phyloP scores from a whole-genome alignment of 2,888 invertebrate species.

The Crepidodera aurea region DNA sequence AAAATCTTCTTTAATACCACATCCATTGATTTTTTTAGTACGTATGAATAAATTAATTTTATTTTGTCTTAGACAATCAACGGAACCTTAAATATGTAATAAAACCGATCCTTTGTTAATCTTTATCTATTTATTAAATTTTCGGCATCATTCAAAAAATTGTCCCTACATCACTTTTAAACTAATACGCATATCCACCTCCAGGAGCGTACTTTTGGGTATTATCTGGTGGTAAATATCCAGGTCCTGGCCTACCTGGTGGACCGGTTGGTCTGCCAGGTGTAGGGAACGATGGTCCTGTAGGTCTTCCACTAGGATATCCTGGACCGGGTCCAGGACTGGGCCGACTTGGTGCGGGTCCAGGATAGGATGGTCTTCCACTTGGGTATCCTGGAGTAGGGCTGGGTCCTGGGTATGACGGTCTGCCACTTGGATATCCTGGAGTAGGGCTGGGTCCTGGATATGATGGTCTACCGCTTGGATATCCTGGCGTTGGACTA shows the following conservation, averaged over 20 bases:
- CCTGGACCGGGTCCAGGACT: conserved; percentile 17
- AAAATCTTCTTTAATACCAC: too few species aligned
- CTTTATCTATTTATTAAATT: too few species aligned
- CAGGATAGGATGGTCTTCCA: conserved; percentile 15
- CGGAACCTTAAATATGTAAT: too few species aligned
- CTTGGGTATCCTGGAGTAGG: conserved; percentile 18
- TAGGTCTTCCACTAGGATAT: conserved; percentile 23
- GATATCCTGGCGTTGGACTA: conserved; percentile 19
- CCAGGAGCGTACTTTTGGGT: conserved; percentile 52
- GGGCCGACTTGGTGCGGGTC: conserved; percentile 16
- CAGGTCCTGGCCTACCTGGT: conserved; percentile 25
- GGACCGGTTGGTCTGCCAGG: conserved; percentile 30
- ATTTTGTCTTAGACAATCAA: too few species aligned
- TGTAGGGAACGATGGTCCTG: conserved; percentile 27
- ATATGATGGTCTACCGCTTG: conserved; percentile 27
- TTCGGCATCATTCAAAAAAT: background rate
- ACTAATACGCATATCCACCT: conserved; percentile 57
- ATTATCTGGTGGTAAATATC: conserved; percentile 37
- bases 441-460: conserved; percentile 14
- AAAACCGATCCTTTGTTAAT: too few species aligned
- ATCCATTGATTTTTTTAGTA: too few species aligned
- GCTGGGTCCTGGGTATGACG: conserved; percentile 26
- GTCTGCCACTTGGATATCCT: conserved; percentile 23
- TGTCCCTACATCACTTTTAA: background rate
- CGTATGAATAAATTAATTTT: too few species aligned